Conservation (phyloP, 1,140 invertebrate species). For the Neodiprion lecontei region DNA sequence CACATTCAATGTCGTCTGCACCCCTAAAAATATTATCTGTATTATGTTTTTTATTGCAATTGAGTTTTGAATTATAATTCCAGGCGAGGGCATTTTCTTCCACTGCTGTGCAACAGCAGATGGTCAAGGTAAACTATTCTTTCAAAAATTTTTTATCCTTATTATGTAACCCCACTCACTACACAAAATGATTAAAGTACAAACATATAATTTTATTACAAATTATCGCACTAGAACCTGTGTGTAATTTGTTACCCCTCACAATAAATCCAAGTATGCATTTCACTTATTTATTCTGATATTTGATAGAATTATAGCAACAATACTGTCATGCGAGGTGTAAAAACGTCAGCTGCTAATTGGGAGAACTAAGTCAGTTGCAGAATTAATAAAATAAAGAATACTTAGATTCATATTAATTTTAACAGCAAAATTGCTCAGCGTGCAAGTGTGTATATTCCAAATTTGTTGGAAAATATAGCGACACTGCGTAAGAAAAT, state of each 20-base stretch:
- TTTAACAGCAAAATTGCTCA: neutral
- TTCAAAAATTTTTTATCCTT: slow-evolving; percentile 1
- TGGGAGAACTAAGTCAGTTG: too few relatives aligned
- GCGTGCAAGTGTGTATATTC: slow-evolving; percentile 11
- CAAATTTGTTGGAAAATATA: neutral
- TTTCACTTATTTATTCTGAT: neutral
- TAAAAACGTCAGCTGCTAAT: too few relatives aligned
- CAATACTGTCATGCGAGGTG: too few relatives aligned
- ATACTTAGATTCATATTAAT: neutral
- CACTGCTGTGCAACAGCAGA: slow-evolving; percentile 57
- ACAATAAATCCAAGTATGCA: neutral
- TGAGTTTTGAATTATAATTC: slow-evolving; percentile 32
- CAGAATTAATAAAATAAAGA: too few relatives aligned
- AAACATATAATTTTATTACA: slow-evolving; percentile 3
- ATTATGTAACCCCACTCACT: slow-evolving; percentile 6
- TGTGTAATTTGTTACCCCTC: neutral
- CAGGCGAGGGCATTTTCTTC: slow-evolving; percentile 61
- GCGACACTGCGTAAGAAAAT: too few relatives aligned
- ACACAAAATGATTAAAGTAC: slow-evolving; percentile 20
- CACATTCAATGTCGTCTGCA: slow-evolving; percentile 5
- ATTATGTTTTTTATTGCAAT: slow-evolving; percentile 14
- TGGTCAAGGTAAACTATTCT: slow-evolving; percentile 62
- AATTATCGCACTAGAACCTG: neutral
- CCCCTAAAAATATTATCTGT: neutral
- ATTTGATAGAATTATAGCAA: neutral